A percentile compares a stretch with the other conserved stretches of the same genome.
Evolutionary conservation across 1,140 invertebrate species (phyloP).

Genomic region (Phocides pigmalion): DNA sequence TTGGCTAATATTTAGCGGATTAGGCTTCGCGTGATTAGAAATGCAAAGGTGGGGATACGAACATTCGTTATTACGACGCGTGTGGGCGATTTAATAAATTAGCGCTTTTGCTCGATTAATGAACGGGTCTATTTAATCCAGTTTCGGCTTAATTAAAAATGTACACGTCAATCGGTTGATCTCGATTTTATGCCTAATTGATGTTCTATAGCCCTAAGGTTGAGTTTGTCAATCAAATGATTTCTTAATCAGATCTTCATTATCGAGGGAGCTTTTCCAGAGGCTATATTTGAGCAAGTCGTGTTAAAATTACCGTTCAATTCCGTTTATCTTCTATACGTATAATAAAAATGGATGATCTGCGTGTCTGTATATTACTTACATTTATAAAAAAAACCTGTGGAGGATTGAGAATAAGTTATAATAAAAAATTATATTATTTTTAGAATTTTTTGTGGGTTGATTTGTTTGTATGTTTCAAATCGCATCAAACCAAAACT

Average conservation of each 20-base stretch:
- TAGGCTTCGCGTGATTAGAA: conserved; percentile 74
- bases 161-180: conserved; percentile 30
- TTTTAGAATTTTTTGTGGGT: too few relatives aligned
- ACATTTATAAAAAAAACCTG: too few relatives aligned
- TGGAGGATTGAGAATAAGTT: too few relatives aligned
- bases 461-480: too few relatives aligned
- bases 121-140: conserved; percentile 39
- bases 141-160: conserved; percentile 45
- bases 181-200: conserved; percentile 22
- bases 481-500: too few relatives aligned
- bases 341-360: too few relatives aligned
- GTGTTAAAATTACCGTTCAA: conserved; percentile 2
- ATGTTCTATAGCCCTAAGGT: conserved; percentile 23
- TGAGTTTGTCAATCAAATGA: conserved; percentile 6
- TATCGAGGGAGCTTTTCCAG: conserved; percentile 7
- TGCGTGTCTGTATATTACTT: too few relatives aligned
- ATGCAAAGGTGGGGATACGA: conserved; percentile 60
- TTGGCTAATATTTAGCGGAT: conserved; percentile 80
- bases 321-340: conserved; percentile 5
- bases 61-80: conserved; percentile 31
- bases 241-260: conserved; percentile 19
- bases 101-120: conserved; percentile 49
- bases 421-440: too few relatives aligned
- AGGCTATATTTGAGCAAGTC: conserved; percentile 28
- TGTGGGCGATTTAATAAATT: conserved; percentile 61